Base-by-base conservation (phyloP, 2,888 invertebrate species). In the Deilephila elpenor region DNA sequence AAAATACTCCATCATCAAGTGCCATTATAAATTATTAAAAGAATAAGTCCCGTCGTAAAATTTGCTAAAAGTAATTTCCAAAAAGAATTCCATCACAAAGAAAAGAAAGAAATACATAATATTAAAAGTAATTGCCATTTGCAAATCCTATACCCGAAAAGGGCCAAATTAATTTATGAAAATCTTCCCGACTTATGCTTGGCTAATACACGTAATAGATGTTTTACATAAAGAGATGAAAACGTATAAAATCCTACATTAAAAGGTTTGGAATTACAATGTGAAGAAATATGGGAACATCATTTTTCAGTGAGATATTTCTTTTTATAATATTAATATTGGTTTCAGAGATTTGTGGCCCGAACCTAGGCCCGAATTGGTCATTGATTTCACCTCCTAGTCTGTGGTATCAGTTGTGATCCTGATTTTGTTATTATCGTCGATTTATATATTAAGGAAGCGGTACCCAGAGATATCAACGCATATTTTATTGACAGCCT, bases 111-210 rank as follows among this genome's bases (percentile, higher is more conserved):
- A 5, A 44, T 11, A 32, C 32, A 32, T 32, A 32, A 51, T 51
- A 25, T 20, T 44, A 67, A 67, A 67, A 14, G 67, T 25, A 67
- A 67, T 67, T 14, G 25, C 51, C 67, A 67, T 67, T 67, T 51
- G 25, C 67, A 44, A 51, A 44, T 67, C 37, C 17, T 44, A 51
- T 67, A 51, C 25, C 44, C 25, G 67, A 20, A 64, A 44, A 64
- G 37, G 64, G 17, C 25, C 44, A 17, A 67, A 67, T 67, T 67
- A 67, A 67, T 67, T 67, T 67, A 67, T 51, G 67, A 51, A 67
- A 67, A 67, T 67, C 67, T 29, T 44, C 25, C 17, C 67, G 67
- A 67, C 25, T 67, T 67, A 51, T 51, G 25, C 51, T 62, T 19
- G 4, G 37, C 51, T 72, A 62, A 34, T 62, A 62, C 44, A 53